Conservation (phyloP, 2,113 vertebrate species). For the Petaurus breviceps region DNA sequence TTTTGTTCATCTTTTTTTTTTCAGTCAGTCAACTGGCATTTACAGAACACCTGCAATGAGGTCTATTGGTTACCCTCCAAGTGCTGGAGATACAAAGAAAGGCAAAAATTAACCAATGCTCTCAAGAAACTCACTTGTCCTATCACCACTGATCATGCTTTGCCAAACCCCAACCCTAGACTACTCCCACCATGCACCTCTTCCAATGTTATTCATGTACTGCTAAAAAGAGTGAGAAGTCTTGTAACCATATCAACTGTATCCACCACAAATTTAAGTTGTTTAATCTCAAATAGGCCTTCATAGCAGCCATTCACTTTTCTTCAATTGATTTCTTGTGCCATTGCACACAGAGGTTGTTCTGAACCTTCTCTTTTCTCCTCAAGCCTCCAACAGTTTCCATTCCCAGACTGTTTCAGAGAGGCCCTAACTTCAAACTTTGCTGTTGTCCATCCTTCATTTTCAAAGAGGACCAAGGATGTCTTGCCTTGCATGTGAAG, state of each 20-base stretch:
- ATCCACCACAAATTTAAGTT: background rate
- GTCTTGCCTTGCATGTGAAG: too few species aligned
- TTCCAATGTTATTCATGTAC: background rate
- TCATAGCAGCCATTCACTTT: too few species aligned
- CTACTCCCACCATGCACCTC: too few species aligned
- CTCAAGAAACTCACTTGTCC: background rate
- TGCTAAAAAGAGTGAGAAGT: background rate
- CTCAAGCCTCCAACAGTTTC: background rate
- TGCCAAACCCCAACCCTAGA: background rate
- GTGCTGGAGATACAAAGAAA: background rate
- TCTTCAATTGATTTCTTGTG: too few species aligned
- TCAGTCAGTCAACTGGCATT: background rate
- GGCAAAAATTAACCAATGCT: background rate
- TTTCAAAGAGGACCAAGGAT: too few species aligned
- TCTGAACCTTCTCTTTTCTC: background rate
- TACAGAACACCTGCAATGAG: background rate
- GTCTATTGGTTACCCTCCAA: background rate
- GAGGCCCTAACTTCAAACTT: background rate
- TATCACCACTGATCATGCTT: background rate
- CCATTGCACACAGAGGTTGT: too few species aligned
- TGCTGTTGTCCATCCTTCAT: too few species aligned
- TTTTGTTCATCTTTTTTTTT: background rate
- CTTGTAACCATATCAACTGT: background rate
- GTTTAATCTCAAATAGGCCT: background rate
- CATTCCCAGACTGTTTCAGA: background rate